These are phyloP conservation scores for Helicoverpa armigera DNA, from an alignment of 1,140 invertebrate genomes.

Conservation along the genomic window DNA sequence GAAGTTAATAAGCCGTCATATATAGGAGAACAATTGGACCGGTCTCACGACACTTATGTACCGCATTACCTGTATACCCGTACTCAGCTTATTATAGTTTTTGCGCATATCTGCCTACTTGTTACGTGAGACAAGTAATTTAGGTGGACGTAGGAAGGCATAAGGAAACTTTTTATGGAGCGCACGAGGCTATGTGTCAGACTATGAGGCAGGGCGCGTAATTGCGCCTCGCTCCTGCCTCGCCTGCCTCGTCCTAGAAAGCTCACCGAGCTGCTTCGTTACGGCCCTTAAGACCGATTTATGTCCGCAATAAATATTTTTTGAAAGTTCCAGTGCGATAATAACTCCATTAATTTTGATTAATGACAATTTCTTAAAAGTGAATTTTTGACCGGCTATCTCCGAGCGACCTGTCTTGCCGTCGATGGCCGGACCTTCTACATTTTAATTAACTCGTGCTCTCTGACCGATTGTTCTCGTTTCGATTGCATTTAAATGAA, in stretches of 20 bases:
- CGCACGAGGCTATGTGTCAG: slow-evolving; percentile 29
- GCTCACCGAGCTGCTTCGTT: slow-evolving; percentile 76
- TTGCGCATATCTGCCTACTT: slow-evolving; percentile 41
- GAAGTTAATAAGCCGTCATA: slow-evolving; percentile 44
- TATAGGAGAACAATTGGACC: slow-evolving; percentile 43
- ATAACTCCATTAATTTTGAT: slow-evolving; percentile 87
- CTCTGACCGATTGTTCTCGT: slow-evolving; percentile 76
- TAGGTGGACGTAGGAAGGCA: slow-evolving; percentile 39
- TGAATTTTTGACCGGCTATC: slow-evolving; percentile 78
- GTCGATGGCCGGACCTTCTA: slow-evolving; percentile 65
- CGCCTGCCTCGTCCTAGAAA: slow-evolving; percentile 79
- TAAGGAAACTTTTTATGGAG: slow-evolving; percentile 36
- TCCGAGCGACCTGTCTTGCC: slow-evolving; percentile 67
- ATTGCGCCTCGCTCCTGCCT: slow-evolving; percentile 61
- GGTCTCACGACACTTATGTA: slow-evolving; percentile 26
- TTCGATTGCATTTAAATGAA: slow-evolving; percentile 62
- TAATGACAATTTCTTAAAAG: slow-evolving; percentile 85
- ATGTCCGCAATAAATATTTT: slow-evolving; percentile 84
- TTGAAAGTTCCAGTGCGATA: slow-evolving; percentile 84
- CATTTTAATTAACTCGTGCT: slow-evolving; percentile 79
- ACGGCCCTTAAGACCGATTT: slow-evolving; percentile 84
- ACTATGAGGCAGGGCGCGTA: slow-evolving; percentile 48
- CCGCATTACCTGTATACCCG: slow-evolving; percentile 35
- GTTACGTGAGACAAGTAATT: slow-evolving; percentile 43
- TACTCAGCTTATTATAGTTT: slow-evolving; percentile 39